Evolutionary conservation across 2,113 vertebrate genomes (phyloP), one percentile per base, ranked within the genome.

Genomic region (Lontra canadensis): DNA sequence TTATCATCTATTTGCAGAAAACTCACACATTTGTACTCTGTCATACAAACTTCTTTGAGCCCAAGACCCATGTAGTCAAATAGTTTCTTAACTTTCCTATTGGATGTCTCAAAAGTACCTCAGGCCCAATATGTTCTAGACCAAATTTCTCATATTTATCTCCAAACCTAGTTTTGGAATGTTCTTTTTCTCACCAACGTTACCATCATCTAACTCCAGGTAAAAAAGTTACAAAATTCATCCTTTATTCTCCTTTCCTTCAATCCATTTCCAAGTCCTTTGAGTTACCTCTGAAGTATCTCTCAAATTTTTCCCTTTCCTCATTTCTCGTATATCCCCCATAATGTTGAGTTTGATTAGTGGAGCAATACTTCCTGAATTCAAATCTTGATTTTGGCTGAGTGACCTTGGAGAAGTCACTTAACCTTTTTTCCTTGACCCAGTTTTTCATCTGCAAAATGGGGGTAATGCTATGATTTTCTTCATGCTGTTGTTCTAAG

Each of bases 371-470:
- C 63, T 92, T 13, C 12, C 44, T 74, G n/a, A 18, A 92, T 74
- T 92, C 57, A 88, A 88, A 74, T 47, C 44, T 74, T 55, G 57
- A 29, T 95, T 90, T 90, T 74, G 65, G 55, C n/a, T 92, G 63
- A 63, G 65, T 74, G 55, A 74, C 65, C 36, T 79, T 1, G 6
- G 63, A 17, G 25, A 92, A 95, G 7, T 87, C 81, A 63, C 65
- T 81, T 49, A 87, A 71, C 17, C n/a, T 76, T 82, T 78, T 74
- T 78, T 88, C 63, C 47, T 94, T 65, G 89, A 59, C 29, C 61
- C 79, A 39, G 14, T 8, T 90, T 96, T 83, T 80, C 67, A 87
- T 29, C 34, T 80, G 55, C 8, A 87, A 95, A 92, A 84, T 59
- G 26, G 31, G 23, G 0, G 18, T 65, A 59, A 90, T 80, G 25